Conservation (phyloP, 2,888 invertebrate species). For the Himalopsyche tibetana region DNA sequence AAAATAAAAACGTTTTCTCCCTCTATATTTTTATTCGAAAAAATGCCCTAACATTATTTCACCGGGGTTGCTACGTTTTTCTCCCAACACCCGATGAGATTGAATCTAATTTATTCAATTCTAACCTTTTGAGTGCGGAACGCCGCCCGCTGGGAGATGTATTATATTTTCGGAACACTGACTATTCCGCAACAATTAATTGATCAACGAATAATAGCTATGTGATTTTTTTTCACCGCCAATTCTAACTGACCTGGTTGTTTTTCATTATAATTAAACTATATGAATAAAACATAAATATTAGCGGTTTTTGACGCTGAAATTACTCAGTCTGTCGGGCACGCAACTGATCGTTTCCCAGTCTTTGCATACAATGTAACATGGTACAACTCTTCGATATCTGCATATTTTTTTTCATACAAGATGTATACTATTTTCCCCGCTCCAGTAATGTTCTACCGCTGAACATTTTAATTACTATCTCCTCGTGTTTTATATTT, state of each 20-base stretch:
- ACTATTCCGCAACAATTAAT: background rate
- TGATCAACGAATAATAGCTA: background rate
- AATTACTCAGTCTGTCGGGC: conserved; percentile 2
- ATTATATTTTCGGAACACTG: background rate
- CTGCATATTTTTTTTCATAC: background rate
- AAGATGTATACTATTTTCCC: background rate
- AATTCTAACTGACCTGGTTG: background rate
- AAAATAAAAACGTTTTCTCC: too few relatives aligned
- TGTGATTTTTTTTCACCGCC: background rate
- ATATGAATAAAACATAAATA: background rate
- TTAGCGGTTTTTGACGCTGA: background rate
- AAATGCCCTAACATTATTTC: too few relatives aligned
- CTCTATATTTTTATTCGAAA: too few relatives aligned
- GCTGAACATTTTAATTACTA: background rate
- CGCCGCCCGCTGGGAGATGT: too few relatives aligned
- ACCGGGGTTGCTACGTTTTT: too few relatives aligned
- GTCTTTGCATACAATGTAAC: background rate
- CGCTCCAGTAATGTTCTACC: background rate
- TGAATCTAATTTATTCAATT: too few relatives aligned
- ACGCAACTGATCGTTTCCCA: background rate
- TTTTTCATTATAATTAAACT: conserved; percentile 10
- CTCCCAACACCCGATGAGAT: too few relatives aligned
- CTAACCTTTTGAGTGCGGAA: too few relatives aligned
- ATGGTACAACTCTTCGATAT: background rate
- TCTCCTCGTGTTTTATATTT: too few relatives aligned